Evolutionary conservation across 2,888 invertebrate genomes (phyloP), one percentile per base, ranked within the genome.

Genomic region (Melieria picta): DNA sequence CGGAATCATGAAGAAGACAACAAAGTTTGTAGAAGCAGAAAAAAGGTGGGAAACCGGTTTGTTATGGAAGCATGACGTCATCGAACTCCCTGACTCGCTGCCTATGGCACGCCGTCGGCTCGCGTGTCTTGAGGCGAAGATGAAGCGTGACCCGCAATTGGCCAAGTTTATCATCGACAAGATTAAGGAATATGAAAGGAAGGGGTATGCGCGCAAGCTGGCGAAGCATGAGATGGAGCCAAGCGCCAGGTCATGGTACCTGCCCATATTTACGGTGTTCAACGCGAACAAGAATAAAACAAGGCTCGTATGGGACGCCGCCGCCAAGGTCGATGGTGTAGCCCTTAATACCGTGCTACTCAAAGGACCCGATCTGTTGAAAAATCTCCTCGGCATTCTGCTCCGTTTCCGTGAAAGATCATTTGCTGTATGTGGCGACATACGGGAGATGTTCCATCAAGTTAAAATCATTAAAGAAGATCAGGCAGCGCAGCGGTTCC

Each of bases 381-480:
- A 78, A 10, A 78, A 84, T 3, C 73, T 87, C 30, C 68, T 80
- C 1, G 83, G 82, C 3, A 80, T 85, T 0, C 65, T 86, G 55
- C 76, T 83, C 81, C 5, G 82, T 4, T 87, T 87, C 72, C 75
- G 86, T n/a, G 81, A 82, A 76, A 70, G 79, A 60, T 75, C 68
- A 58, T 71, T 84, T 2, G 85, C 82, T 3, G 76, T 86, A 3
- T 77, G 77, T 16, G 82, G 78, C 10, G 60, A 68, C 5, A 86
- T 86, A 71, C 72, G 85, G 30, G 81, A 82, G 76, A 68, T 80
- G 58, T 75, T 61, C 43, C 61, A 61, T 45, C 45, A 61, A n/a
- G 13, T 63, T 7, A 5, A 30, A 48, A 16, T 63, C 7, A 16
- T 16, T n/a, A 13, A 50, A 10, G 7, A 50, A 30, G 70, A 68